Base-by-base conservation (phyloP, 2,113 vertebrate species). In the Rallus limicola region DNA sequence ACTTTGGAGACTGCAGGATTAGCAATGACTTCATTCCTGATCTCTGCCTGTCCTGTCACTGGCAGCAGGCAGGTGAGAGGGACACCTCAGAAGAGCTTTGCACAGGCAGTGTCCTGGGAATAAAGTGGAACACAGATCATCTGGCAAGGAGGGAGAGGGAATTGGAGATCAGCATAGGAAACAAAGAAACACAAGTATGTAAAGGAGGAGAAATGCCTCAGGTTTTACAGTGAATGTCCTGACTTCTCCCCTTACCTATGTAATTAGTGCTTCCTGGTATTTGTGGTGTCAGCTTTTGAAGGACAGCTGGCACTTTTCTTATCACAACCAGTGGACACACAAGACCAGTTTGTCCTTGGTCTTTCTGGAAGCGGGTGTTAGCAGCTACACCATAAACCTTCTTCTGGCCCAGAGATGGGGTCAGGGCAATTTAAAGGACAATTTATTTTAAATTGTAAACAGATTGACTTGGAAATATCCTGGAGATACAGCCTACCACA, bases 241-340 rank as follows among this genome's bases (percentile, higher is more conserved):
- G 31, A 40, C 15, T 42, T 71, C 59, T 82, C 58, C 34, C 29
- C 33, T 82, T 38, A 9, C 15, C 2, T 9, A 11, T 3, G 3
- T 52, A 42, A 33, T 52, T 44, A 46, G 69, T 64, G 48, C 62
- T 64, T 40, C 8, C 34, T 92, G 77, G 25, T 40, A 59, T 63
- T 46, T 0, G 0, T 31, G 42, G 85, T 79, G 48, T 58, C 48
- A 85, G 59, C 44, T 46, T 78, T 50, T 90, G 75, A 71, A 79
- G 75, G 78, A 88, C 79, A 88, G 85, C 75, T 82, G 85, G 44
- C 85, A 90, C 82, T 96, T 97, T 96, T 94, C 78, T 93, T 87
- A 85, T n/a, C 5, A 2, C 38, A 52, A 59, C 34, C 34, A 38
- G 82, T 18, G 10, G 85, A 42, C 67, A 52, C 60, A 11, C 40